phyloP scores from a whole-genome alignment of 2,113 vertebrate genomes.

The Enhydra lutris region DNA sequence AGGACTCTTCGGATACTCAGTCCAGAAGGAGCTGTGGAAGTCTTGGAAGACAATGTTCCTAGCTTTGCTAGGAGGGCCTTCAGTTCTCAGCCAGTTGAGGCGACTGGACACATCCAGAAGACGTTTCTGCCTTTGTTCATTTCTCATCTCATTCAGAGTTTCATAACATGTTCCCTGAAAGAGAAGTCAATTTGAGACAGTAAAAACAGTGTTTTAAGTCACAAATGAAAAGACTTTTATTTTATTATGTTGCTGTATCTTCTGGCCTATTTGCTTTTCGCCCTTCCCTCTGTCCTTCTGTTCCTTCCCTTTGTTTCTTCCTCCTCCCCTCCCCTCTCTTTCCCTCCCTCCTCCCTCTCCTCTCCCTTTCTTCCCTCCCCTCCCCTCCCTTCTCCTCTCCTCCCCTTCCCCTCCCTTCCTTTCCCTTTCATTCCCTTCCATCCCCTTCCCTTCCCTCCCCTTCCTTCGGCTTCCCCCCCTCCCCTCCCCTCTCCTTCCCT shows the following conservation, averaged over 20 bases:
- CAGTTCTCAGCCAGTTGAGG: not conserved
- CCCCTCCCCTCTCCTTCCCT: too few relatives aligned
- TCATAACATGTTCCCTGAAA: conserved; percentile 19
- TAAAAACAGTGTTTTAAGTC: not conserved
- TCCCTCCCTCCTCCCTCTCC: too few relatives aligned
- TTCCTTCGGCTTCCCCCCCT: too few relatives aligned
- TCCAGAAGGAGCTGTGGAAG: not conserved
- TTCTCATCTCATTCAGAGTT: not conserved
- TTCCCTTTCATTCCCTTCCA: rapidly evolving
- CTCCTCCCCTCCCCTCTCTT: not conserved
- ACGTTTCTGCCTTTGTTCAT: not conserved
- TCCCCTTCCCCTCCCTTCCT: not conserved
- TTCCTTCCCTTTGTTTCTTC: not conserved
- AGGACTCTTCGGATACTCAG: not conserved
- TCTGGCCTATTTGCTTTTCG: not conserved
- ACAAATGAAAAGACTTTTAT: not conserved
- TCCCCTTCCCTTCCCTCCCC: too few relatives aligned
- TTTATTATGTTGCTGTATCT: not conserved
- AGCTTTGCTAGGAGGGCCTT: not conserved
- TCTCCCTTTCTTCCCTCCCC: not conserved
- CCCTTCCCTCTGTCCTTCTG: not conserved
- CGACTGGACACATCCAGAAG: not conserved
- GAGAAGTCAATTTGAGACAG: not conserved
- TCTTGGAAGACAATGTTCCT: not conserved
- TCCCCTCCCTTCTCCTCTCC: not conserved